Percentiles rank a stretch among this genome's conserved stretches.
Evolutionary conservation across 2,888 invertebrate genomes (phyloP).

Genomic region (Drosophila neoperkinsi): DNA sequence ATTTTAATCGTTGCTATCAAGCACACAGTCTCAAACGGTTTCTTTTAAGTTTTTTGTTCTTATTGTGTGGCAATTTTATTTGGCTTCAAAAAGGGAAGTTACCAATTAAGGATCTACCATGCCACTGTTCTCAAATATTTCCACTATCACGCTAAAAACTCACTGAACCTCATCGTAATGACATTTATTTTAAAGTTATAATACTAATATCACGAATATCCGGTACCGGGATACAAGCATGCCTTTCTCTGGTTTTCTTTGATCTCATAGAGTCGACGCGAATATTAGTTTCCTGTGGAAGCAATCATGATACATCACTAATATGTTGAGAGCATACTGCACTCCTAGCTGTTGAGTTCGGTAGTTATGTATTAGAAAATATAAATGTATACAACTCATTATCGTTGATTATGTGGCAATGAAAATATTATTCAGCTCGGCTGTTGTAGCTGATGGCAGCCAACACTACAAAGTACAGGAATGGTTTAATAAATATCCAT

Average conservation of each 20-base stretch:
- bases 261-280: not conserved
- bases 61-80: not conserved
- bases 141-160: not conserved
- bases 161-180: not conserved
- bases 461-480: not conserved
- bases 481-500: not conserved
- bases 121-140: not conserved
- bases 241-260: not conserved
- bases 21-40: too few species aligned
- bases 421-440: not conserved
- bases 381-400: not conserved
- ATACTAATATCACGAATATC: not conserved
- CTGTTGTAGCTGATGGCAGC: not conserved
- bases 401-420: not conserved
- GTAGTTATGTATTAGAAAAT: not conserved
- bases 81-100: not conserved
- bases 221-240: not conserved
- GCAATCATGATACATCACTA: not conserved
- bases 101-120: not conserved
- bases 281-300: not conserved
- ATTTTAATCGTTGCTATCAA: not conserved
- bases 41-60: too few species aligned
- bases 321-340: not conserved
- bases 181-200: rapidly evolving
- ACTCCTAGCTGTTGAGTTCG: not conserved